A percentile compares a stretch with the other conserved stretches of the same genome.
Conservation (phyloP, 2,888 invertebrate genomes). For the Ennomos quercinarius region DNA sequence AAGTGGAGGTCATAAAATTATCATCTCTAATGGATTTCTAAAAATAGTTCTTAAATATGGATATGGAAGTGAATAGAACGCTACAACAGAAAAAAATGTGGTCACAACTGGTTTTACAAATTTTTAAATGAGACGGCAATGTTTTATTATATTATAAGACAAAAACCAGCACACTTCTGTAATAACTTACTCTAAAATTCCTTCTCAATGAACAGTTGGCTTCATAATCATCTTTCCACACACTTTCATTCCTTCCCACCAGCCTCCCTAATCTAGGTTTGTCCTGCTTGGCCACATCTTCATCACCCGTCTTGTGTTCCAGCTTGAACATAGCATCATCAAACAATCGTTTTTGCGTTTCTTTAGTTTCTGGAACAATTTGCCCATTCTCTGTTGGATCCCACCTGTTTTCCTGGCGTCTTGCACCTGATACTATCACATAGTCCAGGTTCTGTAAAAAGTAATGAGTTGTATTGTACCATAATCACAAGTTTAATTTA, state of each 20-base stretch:
- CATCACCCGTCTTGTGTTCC: constrained; percentile 95
- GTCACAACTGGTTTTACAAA: too few relatives aligned
- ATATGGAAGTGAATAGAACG: too few relatives aligned
- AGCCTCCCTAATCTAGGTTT: constrained; percentile 91
- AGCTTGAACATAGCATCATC: constrained; percentile 99
- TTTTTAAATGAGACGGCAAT: too few relatives aligned
- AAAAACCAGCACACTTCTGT: too few relatives aligned
- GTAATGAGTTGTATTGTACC: background rate
- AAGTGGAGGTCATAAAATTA: too few relatives aligned
- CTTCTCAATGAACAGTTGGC: constrained; percentile 94
- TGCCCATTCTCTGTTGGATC: constrained; percentile 98
- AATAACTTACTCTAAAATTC: constrained; percentile 91
- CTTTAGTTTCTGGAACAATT: constrained; percentile 96
- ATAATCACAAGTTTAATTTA: too few relatives aligned
- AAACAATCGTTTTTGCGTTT: constrained; percentile 94
- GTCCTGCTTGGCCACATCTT: constrained; percentile 87
- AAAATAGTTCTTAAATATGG: too few relatives aligned
- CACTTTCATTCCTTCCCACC: constrained; percentile 91
- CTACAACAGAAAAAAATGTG: too few relatives aligned
- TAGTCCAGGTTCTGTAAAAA: constrained; percentile 96
- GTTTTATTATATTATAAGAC: too few relatives aligned
- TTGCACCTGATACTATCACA: constrained; percentile 96
- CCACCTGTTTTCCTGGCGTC: constrained; percentile 99
- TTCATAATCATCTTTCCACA: constrained; percentile 97
- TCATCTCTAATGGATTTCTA: too few relatives aligned